A percentile compares a stretch with the other conserved stretches of the same genome.
Evolutionary conservation across 2,113 vertebrate species (phyloP).

Genomic region (Dissostichus mawsoni): DNA sequence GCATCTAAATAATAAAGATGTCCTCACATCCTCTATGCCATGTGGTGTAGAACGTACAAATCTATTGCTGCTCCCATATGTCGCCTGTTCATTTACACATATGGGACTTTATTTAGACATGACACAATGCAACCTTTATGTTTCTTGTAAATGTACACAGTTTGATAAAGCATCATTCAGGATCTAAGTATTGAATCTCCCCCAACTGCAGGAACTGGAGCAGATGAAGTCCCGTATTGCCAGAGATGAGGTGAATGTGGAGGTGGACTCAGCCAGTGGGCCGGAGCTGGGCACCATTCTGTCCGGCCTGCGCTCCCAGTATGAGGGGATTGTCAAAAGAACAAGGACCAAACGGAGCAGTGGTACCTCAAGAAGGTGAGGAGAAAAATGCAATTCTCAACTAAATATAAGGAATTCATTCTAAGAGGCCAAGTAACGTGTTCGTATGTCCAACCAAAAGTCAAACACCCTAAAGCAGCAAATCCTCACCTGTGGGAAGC

Average conservation of each 20-base stretch:
- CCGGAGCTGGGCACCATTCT: constrained; percentile 83
- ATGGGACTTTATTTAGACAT: neutral
- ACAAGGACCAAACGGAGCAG: constrained; percentile 85
- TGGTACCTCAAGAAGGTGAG: constrained; percentile 88
- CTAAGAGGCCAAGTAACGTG: neutral
- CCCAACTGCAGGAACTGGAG: constrained; percentile 80
- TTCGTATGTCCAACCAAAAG: neutral
- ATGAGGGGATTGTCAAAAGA: constrained; percentile 86
- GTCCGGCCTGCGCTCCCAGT: constrained; percentile 83
- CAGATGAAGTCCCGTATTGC: constrained; percentile 80
- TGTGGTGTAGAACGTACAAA: constrained; percentile 62
- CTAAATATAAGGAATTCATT: neutral
- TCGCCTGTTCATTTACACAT: neutral
- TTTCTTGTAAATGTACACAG: neutral
- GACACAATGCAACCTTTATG: neutral
- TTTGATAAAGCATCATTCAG: constrained; percentile 1
- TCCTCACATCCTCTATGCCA: constrained; percentile 55
- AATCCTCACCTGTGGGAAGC: too few relatives aligned
- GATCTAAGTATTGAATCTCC: neutral
- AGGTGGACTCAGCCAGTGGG: constrained; percentile 81
- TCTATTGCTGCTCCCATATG: constrained; percentile 12
- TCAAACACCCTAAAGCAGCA: neutral
- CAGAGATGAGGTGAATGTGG: constrained; percentile 84
- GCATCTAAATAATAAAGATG: constrained; percentile 78
- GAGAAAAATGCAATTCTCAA: too few relatives aligned